A percentile compares a stretch with the other conserved stretches of the same genome.
Conservation (phyloP, 1,140 invertebrate genomes). For the Globodera rostochiensis region DNA sequence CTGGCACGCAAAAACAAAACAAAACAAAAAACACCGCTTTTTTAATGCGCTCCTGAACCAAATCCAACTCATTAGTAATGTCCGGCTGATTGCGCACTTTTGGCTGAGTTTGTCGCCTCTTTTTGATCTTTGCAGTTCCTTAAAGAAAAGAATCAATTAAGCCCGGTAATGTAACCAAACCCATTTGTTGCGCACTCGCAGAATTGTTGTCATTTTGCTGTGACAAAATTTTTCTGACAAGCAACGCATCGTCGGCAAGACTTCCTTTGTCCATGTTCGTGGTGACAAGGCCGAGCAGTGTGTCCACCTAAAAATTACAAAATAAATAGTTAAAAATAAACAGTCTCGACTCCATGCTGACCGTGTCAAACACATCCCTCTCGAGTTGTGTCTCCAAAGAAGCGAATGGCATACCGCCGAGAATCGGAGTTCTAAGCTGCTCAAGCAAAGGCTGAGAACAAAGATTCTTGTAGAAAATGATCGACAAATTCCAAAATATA, state of each 20-base stretch:
- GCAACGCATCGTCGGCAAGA: background rate
- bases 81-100: conserved; percentile 49
- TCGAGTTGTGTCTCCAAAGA: conserved; percentile 31
- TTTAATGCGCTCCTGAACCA: conserved; percentile 41
- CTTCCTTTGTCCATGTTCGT: background rate
- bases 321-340: background rate
- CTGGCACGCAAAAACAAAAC: background rate
- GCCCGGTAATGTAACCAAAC: background rate
- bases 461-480: no score
- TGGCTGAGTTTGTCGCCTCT: conserved; percentile 65
- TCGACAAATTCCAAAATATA: conserved; percentile 3
- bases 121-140: conserved; percentile 51
- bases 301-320: background rate
- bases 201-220: background rate
- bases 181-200: background rate
- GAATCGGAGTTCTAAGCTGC: conserved; percentile 33
- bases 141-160: background rate
- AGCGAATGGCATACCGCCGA: conserved; percentile 40
- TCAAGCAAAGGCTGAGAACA: conserved; percentile 25
- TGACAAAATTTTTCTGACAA: conserved; percentile 1
- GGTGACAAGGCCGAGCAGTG: background rate
- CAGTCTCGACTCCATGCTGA: conserved; percentile 25
- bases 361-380: conserved; percentile 50
- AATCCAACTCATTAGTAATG: conserved; percentile 48
- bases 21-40: conserved; percentile 14